These are phyloP conservation scores for Crocidura indochinensis DNA, from an alignment of 2,797 vertebrate genomes.

Conservation along the genomic window DNA sequence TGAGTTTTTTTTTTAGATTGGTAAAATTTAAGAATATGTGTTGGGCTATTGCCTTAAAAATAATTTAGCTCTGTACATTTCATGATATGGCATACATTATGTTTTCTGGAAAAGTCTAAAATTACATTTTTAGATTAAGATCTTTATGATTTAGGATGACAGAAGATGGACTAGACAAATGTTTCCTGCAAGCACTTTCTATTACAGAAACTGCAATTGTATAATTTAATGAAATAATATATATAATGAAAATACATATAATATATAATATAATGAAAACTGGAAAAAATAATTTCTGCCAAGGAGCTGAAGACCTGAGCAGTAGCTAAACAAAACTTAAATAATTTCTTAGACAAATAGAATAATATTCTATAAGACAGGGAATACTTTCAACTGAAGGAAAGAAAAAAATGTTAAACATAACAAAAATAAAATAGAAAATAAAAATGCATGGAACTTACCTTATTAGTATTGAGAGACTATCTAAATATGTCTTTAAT, in stretches of 20 bases:
- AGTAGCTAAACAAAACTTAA: background rate
- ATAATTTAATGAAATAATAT: too few species aligned
- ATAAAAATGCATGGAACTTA: too few species aligned
- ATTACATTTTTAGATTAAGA: background rate
- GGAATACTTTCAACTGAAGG: too few species aligned
- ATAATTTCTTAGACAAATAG: too few species aligned
- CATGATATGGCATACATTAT: background rate
- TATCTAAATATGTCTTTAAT: too few species aligned
- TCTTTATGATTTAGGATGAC: background rate
- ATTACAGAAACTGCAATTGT: too few species aligned
- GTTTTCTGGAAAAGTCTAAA: background rate
- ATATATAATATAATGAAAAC: background rate
- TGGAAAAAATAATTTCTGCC: background rate
- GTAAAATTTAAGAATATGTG: background rate
- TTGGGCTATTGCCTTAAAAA: background rate
- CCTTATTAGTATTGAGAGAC: too few species aligned
- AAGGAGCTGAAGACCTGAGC: background rate
- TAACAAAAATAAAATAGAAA: too few species aligned
- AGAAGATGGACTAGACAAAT: background rate
- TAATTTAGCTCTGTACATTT: background rate
- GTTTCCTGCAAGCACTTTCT: background rate
- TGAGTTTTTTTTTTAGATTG: background rate
- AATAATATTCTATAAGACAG: too few species aligned
- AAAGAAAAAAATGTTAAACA: too few species aligned
- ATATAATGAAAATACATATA: too few species aligned